Base-by-base conservation (phyloP, 2,113 vertebrate genomes). In the Macquaria ambigua region DNA sequence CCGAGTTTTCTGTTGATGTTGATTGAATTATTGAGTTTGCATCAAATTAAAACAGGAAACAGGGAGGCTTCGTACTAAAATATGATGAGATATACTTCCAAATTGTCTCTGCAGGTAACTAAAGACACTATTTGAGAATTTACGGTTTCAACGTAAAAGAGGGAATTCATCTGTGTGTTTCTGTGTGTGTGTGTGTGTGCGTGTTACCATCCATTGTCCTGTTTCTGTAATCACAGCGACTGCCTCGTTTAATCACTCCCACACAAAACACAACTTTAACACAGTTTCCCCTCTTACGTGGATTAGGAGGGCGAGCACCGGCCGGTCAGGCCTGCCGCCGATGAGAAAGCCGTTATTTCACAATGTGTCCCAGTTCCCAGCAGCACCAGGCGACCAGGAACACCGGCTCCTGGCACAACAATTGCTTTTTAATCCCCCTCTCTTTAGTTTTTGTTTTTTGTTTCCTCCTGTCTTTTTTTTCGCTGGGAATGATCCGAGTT, bases 361-460 rank as follows among this genome's bases (percentile, higher is more conserved):
- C 84, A 86, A 81, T 16, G 66, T 89, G 90, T 84, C 89, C 88
- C 79, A 92, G 74, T 90, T 91, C 82, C 84, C 69, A 73, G 77
- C 85, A 62, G 82, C 83, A 69, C 70, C 81, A 21, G 69, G 77
- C 58, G 71, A 58, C 78, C 87, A n/a, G 56, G 81, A 88, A 69
- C 83, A 62, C 48, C 52, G 63, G 43, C 79, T 84, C 74, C 82
- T 81, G 82, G 84, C 78, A 77, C 86, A 70, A 75, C 78, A 48
- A 61, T 71, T 76, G 53, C 78, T 81, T 80, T 85, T 90, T 87
- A 85, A 91, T 91, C 90, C 87, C 73, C 31, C 23, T 23, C 62
- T 20, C n/a, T 48, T 55, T 67, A 28, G 25, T 74, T 63, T 69
- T 73, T 72, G 37, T 41, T 69, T 52, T 50, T 15, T 48, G 4